Percentiles rank a stretch among this genome's conserved stretches.
These are phyloP conservation scores for Sebastes wilsoni DNA, from an alignment of 2,797 vertebrate species.

Conservation along the genomic window DNA sequence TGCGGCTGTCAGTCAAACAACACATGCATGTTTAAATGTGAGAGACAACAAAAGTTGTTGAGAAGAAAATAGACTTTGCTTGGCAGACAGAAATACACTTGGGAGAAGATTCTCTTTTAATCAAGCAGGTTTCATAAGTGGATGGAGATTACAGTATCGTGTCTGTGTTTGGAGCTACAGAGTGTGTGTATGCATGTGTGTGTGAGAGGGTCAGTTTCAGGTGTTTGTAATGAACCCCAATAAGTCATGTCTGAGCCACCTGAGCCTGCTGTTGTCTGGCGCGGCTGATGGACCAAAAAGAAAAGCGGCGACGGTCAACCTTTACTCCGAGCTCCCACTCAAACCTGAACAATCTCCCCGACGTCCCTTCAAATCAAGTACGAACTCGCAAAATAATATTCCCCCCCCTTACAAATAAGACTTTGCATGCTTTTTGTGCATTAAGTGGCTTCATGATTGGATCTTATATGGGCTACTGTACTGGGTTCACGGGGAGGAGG, in stretches of 20 bases:
- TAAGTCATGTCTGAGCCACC: slow-evolving; percentile 65
- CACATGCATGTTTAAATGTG: not conserved
- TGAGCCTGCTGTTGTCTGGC: slow-evolving; percentile 51
- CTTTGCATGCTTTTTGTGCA: not conserved
- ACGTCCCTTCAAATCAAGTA: not conserved
- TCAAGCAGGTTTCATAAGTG: not conserved
- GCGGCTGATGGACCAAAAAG: slow-evolving; percentile 17
- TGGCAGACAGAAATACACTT: not conserved
- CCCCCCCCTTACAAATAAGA: not conserved
- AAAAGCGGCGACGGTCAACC: slow-evolving; percentile 43
- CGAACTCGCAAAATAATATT: not conserved
- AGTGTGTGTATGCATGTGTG: not conserved
- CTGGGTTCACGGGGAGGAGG: not conserved
- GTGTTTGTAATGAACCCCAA: slow-evolving; percentile 68
- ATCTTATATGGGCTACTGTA: not conserved
- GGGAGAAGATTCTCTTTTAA: not conserved
- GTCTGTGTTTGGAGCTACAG: not conserved
- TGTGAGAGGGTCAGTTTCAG: slow-evolving; percentile 53
- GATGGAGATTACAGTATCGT: not conserved
- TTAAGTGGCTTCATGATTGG: not conserved
- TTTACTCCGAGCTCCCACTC: slow-evolving; percentile 38
- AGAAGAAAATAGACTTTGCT: not conserved
- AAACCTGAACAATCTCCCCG: not conserved
- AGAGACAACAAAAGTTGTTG: not conserved
- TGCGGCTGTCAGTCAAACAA: slow-evolving; percentile 7